Evolutionary conservation across 2,888 invertebrate species (phyloP).

Genomic region (Scrobipalpa costella): DNA sequence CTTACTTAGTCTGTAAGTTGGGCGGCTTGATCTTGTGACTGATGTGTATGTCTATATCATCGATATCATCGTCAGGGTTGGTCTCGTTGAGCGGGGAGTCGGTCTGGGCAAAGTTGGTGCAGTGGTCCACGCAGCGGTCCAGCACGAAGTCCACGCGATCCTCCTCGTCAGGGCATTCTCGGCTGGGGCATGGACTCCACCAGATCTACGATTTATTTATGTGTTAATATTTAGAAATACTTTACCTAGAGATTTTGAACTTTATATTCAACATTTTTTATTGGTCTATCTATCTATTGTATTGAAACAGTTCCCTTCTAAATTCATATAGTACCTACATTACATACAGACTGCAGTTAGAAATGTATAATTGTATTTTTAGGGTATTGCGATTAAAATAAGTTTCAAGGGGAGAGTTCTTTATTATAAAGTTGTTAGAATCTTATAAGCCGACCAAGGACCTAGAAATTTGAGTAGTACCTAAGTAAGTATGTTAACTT

Average conservation of each 20-base stretch:
- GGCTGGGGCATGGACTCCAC: conserved; percentile 91
- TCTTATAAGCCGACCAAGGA: too few relatives aligned
- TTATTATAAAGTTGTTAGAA: too few relatives aligned
- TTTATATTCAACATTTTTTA: too few relatives aligned
- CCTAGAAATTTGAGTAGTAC: too few relatives aligned
- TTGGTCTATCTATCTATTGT: too few relatives aligned
- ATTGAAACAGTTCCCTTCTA: too few relatives aligned
- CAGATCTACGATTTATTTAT: conserved; percentile 81
- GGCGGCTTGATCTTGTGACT: conserved; percentile 72
- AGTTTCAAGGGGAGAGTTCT: too few relatives aligned
- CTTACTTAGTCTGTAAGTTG: conserved; percentile 50
- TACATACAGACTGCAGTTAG: too few relatives aligned
- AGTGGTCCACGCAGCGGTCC: conserved; percentile 87
- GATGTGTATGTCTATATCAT: conserved; percentile 79
- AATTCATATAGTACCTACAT: too few relatives aligned
- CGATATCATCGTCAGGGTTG: conserved; percentile 71
- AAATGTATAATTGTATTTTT: too few relatives aligned
- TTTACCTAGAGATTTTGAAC: background rate
- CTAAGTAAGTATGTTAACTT: too few relatives aligned
- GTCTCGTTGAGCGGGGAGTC: conserved; percentile 49
- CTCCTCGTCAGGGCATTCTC: conserved; percentile 88
- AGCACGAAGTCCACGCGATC: conserved; percentile 87
- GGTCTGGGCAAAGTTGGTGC: conserved; percentile 71
- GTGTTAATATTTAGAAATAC: background rate
- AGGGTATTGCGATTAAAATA: too few relatives aligned